Percentiles rank a stretch among this genome's conserved stretches.
phyloP scores from a whole-genome alignment of 2,113 vertebrate genomes.

The Cervus canadensis region DNA sequence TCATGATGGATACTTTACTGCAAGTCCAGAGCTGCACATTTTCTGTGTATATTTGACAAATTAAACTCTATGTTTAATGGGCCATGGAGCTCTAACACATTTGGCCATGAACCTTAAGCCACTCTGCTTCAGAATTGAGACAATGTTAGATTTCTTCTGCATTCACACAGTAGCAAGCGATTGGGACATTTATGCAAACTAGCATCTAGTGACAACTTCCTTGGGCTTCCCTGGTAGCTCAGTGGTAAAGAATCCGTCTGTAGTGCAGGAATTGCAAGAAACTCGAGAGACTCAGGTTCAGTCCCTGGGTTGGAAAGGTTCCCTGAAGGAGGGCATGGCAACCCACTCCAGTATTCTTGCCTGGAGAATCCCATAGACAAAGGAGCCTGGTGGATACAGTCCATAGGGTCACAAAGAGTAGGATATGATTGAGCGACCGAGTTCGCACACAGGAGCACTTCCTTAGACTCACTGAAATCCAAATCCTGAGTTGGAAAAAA shows the following conservation, averaged over 20 bases:
- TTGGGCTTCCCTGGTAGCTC: background rate
- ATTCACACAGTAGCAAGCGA: background rate
- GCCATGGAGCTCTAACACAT: background rate
- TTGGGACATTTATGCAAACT: background rate
- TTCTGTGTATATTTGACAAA: constrained; percentile 44
- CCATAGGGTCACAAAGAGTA: background rate
- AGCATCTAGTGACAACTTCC: background rate
- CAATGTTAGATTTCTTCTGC: background rate
- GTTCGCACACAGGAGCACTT: background rate
- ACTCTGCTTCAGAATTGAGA: background rate
- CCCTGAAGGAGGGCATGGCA: background rate
- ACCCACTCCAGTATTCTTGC: background rate
- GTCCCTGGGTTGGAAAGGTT: background rate
- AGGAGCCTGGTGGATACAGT: background rate
- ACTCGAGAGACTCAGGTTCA: background rate
- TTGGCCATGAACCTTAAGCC: background rate
- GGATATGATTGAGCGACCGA: background rate
- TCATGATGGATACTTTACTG: constrained; percentile 51
- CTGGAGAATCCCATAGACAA: background rate
- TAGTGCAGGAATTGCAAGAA: background rate
- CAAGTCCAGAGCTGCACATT: constrained; percentile 28
- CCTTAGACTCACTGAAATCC: background rate
- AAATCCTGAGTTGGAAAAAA: background rate
- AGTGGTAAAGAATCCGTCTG: background rate
- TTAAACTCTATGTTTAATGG: constrained; percentile 34